Percentiles rank a stretch among this genome's conserved stretches.
Conservation (phyloP, 1,140 invertebrate species). For the Musca vetustissima region DNA sequence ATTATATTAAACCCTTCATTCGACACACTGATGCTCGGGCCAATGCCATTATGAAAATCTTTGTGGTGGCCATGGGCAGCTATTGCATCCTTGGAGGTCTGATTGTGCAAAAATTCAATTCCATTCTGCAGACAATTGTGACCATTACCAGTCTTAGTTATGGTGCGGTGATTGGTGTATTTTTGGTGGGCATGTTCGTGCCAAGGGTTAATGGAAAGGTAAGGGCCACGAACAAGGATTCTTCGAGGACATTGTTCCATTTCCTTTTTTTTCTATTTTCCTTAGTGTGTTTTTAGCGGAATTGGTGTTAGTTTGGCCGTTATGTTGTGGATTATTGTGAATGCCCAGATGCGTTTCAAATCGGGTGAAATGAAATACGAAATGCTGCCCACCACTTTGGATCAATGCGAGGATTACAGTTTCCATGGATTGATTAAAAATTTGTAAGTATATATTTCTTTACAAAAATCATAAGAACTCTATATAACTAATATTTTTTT, state of each 20-base stretch:
- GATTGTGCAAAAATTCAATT: too few relatives aligned
- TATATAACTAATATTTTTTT: too few relatives aligned
- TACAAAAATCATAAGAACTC: too few relatives aligned
- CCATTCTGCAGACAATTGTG: slow-evolving; percentile 64
- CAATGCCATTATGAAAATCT: too few relatives aligned
- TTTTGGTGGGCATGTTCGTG: slow-evolving; percentile 73
- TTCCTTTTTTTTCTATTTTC: too few relatives aligned
- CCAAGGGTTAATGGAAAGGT: slow-evolving; percentile 67
- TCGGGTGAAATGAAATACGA: slow-evolving; percentile 59
- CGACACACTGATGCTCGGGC: too few relatives aligned
- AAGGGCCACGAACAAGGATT: slow-evolving; percentile 28
- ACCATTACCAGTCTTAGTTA: slow-evolving; percentile 64
- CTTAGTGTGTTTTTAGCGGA: too few relatives aligned
- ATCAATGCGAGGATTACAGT: slow-evolving; percentile 60
- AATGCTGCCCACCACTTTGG: slow-evolving; percentile 60
- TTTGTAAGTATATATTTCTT: slow-evolving; percentile 35
- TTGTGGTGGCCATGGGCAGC: too few relatives aligned
- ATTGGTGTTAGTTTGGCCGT: slow-evolving; percentile 65
- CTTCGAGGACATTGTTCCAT: background rate
- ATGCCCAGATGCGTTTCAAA: slow-evolving; percentile 69
- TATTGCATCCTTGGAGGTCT: too few relatives aligned
- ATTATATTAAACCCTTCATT: too few relatives aligned
- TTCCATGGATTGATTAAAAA: slow-evolving; percentile 33
- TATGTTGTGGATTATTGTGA: slow-evolving; percentile 76
- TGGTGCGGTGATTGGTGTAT: slow-evolving; percentile 72